Evolutionary conservation across 2,797 vertebrate genomes (phyloP), one percentile per base, ranked within the genome.

Genomic region (Streptopelia turtur): DNA sequence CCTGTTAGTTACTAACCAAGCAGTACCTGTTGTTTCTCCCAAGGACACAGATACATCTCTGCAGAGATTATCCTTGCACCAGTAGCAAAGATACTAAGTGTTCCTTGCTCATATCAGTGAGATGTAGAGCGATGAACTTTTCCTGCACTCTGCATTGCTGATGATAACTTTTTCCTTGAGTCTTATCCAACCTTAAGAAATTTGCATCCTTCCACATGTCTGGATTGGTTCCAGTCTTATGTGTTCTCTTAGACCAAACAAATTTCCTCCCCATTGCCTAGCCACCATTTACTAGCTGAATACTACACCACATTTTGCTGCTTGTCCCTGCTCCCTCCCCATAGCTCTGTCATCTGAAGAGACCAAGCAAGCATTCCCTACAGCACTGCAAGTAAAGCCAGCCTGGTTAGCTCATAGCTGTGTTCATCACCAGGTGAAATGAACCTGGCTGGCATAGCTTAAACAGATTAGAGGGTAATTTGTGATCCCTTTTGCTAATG

Each of bases 361-460:
- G 52, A 56, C 81, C 68, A 63, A 77, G 35, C 47, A 79, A 72
- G 45, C 43, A 27, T 52, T 84, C 86, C 30, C 43, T 92, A 72
- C 82, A 27, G 35, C 30, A 21, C 23, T 31, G 60, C 92, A 70
- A 80, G 93, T 84, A 90, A 74, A 95, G 90, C 86, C 92, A 95
- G 88, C 63, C 77, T 84, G 93, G 92, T 90, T 95, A 95, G 90
- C 86, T 92, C 83, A 89, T 94, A 91, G 75, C 76, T 76, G 18
- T 88, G 79, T 55, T 95, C 75, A 89, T 92, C 92, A 87, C 59
- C 66, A 90, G 92, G 74, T 96, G 88, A 95, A 93, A 90, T 66
- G 14, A 92, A 91, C 82, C 80, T 90, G 77, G 13, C 90, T 92
- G 74, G 43, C 2, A 49, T 65, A 81, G n/a, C 15, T 94, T 86